Base-by-base conservation (phyloP, 2,113 vertebrate species). In the Elephantulus edwardii region DNA sequence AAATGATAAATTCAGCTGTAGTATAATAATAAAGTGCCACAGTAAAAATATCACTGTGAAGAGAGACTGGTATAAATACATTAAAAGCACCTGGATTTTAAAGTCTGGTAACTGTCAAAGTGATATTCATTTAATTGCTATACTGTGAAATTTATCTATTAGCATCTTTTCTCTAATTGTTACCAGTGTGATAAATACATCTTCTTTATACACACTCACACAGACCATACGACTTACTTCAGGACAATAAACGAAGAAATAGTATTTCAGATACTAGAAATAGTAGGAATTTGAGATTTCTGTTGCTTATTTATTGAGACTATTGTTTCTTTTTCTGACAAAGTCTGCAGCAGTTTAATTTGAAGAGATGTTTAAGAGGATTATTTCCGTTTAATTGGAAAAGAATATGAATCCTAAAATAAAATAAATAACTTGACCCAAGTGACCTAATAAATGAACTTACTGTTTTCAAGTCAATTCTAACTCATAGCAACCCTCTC, bases 321-420 rank as follows among this genome's bases (percentile, higher is more conserved):
- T 82, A 64, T 91, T 62, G 70, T 14, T 58, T 92, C 80, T 16
- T 70, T 89, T 81, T 16, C 54, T 50, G 68, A 26, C 40, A 89
- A 48, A 14, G 5, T 70, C 50, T 87, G 42, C 20, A 33, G 2
- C 58, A 72, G 35, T 79, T 66, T 87, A 58, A 77, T 81, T 88
- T 74, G 54, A 86, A 86, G 22, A 7, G 64, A 17, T 35, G 71
- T 62, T 44, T 40, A 79, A 95, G 44, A 62, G 8, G 60, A 89
- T 78, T 89, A 64, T 86, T 92, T 28, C 44, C 66, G 14, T 75
- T 83, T 86, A 84, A 19, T 66, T 93, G 33, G 72, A 78, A 84
- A 89, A 86, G 8, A 75, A 64, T 77, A 70, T 93, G 62, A 14
- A 75, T 77, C 44, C 74, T 84, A 35, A 3, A 46, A 30, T 44